phyloP scores from a whole-genome alignment of 2,113 vertebrate species.

The Bambusicola thoracicus region DNA sequence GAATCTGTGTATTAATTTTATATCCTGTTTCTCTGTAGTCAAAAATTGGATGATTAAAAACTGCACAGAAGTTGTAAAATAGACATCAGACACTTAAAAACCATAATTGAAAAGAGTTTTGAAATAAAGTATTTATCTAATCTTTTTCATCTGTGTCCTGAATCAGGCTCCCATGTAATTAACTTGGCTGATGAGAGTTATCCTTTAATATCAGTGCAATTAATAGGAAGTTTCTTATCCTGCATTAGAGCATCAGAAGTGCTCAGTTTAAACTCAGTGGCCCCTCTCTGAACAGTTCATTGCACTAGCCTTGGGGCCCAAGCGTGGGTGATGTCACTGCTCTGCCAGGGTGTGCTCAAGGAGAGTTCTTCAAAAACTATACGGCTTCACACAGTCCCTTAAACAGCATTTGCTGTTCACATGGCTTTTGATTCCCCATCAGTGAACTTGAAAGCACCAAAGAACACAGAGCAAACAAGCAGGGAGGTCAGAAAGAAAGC shows the following conservation, averaged over 20 bases:
- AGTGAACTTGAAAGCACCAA: rapidly evolving
- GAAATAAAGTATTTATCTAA: background rate
- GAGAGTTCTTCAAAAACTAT: background rate
- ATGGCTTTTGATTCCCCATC: rapidly evolving
- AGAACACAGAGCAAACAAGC: background rate
- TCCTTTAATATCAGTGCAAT: background rate
- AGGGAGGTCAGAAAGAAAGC: background rate
- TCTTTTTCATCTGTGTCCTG: background rate
- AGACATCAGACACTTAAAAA: background rate
- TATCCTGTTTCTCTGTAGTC: background rate
- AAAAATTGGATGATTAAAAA: background rate
- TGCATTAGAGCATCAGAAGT: background rate
- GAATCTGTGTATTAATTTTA: background rate
- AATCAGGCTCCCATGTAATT: background rate
- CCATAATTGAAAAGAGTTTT: background rate
- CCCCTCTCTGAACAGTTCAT: background rate
- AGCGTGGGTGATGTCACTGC: rapidly evolving
- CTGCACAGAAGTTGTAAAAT: background rate
- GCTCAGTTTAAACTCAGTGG: rapidly evolving
- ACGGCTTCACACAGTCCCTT: background rate
- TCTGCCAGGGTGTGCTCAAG: rapidly evolving
- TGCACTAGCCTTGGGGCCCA: background rate
- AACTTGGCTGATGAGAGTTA: background rate
- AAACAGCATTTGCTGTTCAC: background rate
- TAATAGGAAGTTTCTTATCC: background rate